Evolutionary conservation across 2,113 vertebrate genomes (phyloP).

Genomic region (Numida meleagris): DNA sequence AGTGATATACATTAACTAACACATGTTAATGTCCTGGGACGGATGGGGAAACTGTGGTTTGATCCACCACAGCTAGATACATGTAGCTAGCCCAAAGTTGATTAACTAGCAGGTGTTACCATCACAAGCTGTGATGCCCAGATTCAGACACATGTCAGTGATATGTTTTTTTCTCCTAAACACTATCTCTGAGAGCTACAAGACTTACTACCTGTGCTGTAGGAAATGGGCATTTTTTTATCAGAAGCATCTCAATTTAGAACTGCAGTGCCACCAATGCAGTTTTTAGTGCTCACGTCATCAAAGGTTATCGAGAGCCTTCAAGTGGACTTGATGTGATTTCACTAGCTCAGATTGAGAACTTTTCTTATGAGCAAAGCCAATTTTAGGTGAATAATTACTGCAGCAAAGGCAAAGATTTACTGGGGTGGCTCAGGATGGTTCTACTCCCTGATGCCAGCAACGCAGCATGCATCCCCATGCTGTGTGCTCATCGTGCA

Average conservation of each 20-base stretch:
- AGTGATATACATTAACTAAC: neutral
- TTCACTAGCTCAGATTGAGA: neutral
- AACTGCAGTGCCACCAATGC: neutral
- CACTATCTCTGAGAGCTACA: neutral
- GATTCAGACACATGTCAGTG: neutral
- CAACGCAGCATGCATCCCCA: neutral
- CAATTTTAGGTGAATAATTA: neutral
- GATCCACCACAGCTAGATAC: neutral
- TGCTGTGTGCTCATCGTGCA: neutral
- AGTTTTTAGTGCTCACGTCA: neutral
- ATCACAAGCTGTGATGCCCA: neutral
- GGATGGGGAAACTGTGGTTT: neutral
- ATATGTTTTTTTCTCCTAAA: neutral
- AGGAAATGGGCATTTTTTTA: neutral
- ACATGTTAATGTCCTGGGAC: neutral
- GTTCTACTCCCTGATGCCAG: neutral
- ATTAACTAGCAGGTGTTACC: neutral
- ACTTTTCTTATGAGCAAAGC: neutral
- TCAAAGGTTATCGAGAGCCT: neutral
- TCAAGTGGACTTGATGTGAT: neutral
- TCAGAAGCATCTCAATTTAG: neutral
- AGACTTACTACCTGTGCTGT: neutral
- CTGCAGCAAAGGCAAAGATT: neutral
- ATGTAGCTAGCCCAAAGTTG: neutral
- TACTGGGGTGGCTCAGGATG: neutral